A percentile compares a stretch with the other conserved stretches of the same genome.
These are phyloP conservation scores for Aphrocallistes beatrix DNA, from an alignment of 37 sponge, comb jelly and placozoan genomes.

Conservation along the genomic window DNA sequence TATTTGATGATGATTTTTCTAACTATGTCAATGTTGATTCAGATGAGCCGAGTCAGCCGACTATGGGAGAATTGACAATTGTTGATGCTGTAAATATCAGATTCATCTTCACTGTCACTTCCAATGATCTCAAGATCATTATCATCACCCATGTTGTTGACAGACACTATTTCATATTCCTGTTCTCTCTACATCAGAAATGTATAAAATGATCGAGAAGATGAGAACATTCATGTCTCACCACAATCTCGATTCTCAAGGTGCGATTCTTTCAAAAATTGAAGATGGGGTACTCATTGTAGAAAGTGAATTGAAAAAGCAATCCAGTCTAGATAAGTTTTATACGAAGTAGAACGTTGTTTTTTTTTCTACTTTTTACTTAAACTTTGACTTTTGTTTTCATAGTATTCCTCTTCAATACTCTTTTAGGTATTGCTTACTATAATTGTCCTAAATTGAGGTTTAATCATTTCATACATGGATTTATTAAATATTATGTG, in stretches of 20 bases:
- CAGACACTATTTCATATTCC: no score
- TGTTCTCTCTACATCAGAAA: not conserved
- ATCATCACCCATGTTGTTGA: not conserved
- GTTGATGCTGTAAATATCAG: no score
- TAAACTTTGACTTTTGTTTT: no score
- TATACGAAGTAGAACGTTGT: no score
- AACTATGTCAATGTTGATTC: not conserved
- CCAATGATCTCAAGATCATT: not conserved
- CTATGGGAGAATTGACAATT: no score
- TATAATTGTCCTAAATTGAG: not conserved
- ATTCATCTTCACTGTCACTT: no score
- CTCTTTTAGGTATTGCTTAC: no score
- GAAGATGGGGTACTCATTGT: not conserved
- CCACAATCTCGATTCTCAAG: not conserved
- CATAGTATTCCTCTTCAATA: no score
- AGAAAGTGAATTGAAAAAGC: not conserved
- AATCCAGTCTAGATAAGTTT: not conserved
- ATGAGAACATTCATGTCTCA: not conserved
- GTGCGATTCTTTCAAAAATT: not conserved
- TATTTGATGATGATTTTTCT: not conserved
- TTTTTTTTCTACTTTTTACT: no score
- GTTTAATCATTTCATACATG: not conserved
- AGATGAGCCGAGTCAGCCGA: not conserved
- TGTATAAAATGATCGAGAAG: not conserved
- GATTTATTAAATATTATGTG: no score